Percentiles rank a stretch among this genome's conserved stretches.
Evolutionary conservation across 1,140 invertebrate species (phyloP).

Genomic region (Eumeta japonica): DNA sequence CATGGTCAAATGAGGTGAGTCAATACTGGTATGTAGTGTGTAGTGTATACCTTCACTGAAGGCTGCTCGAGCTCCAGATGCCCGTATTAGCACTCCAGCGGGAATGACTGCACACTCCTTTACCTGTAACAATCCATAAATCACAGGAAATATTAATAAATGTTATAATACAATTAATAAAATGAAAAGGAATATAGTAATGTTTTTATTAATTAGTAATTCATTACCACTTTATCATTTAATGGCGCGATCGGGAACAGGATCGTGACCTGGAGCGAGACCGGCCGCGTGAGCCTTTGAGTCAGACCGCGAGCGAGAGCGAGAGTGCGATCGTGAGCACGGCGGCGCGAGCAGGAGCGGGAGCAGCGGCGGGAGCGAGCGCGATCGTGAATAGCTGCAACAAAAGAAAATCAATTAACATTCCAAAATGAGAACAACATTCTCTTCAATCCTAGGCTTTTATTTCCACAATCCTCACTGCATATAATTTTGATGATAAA

Average conservation of each 20-base stretch:
- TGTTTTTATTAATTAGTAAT: too few relatives aligned
- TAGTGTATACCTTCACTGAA: conserved; percentile 37
- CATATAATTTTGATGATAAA: not conserved
- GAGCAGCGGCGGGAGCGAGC: conserved; percentile 34
- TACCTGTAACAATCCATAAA: conserved; percentile 37
- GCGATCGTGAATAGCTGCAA: conserved; percentile 44
- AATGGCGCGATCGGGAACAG: conserved; percentile 49
- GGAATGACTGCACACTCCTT: conserved; percentile 32
- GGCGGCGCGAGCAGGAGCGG: conserved; percentile 35
- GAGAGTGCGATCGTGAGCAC: conserved; percentile 19
- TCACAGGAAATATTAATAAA: too few relatives aligned
- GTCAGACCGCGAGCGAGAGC: conserved; percentile 40
- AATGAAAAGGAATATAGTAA: conserved; percentile 3
- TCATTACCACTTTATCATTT: conserved; percentile 33
- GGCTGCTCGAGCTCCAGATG: conserved; percentile 27
- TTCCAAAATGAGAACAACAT: not conserved
- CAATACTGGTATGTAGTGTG: too few relatives aligned
- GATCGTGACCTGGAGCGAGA: conserved; percentile 44
- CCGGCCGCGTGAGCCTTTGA: conserved; percentile 50
- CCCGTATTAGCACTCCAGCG: conserved; percentile 37
- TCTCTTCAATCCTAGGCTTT: too few relatives aligned
- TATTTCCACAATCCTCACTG: too few relatives aligned
- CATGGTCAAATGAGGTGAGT: too few relatives aligned
- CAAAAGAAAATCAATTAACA: conserved; percentile 12
- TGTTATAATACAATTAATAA: conserved; percentile 5